Conservation (phyloP, 2,888 invertebrate genomes). For the Rotaria sp. region DNA sequence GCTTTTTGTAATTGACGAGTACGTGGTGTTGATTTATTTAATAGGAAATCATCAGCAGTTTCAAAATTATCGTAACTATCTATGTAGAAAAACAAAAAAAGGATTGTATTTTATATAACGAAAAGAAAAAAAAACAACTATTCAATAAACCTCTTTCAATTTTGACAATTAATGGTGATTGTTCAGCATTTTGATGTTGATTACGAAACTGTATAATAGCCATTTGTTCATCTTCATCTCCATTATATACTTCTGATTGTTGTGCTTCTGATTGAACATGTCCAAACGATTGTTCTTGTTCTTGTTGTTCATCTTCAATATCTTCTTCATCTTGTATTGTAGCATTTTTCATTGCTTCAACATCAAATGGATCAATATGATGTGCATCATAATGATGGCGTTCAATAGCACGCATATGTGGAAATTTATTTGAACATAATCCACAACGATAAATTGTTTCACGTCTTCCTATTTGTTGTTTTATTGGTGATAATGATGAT, state of each 20-base stretch:
- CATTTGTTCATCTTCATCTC: not conserved
- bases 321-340: not conserved
- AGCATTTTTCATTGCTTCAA: not conserved
- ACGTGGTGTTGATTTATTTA: not conserved
- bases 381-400: not conserved
- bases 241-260: not conserved
- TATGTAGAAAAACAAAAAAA: not conserved
- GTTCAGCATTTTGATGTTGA: not conserved
- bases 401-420: not conserved
- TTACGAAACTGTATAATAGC: not conserved
- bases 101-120: no score
- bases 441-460: not conserved
- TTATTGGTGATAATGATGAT: no score
- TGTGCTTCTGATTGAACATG: no score
- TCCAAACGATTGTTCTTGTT: no score
- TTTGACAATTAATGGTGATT: conserved; percentile 9
- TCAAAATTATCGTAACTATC: not conserved
- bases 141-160: not conserved
- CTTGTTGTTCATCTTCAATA: not conserved
- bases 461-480: no score
- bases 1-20: not conserved
- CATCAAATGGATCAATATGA: not conserved
- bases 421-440: not conserved
- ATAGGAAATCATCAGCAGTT: not conserved
- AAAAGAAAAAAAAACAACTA: not conserved